Base-by-base conservation (phyloP, 2,888 invertebrate genomes). In the Caenorhabditis parvicauda region DNA sequence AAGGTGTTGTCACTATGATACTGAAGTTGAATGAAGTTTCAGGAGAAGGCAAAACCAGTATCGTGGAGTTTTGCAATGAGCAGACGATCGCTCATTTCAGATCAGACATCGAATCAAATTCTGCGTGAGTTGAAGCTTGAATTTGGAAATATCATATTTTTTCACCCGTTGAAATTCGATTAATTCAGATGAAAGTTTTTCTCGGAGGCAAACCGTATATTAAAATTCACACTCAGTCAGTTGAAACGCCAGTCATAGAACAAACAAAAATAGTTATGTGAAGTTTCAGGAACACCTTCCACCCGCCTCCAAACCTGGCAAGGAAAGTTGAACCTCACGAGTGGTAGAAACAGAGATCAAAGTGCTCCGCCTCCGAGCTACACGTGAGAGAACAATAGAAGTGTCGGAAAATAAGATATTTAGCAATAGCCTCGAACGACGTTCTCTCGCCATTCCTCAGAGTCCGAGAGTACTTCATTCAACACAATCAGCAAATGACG, bases 331-430 rank as follows among this genome's bases (percentile, higher is more conserved):
- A 57, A 62, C 32, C 45, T 54, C 1, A 51, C 50, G 19, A 59
- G 56, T n/a, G 43, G 64, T n/a, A 21, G 65, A 42, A 50, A 41
- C 32, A 59, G 68, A 38, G 71, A 72, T 49, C 45, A 45, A 29
- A 67, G 67, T 49, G 71, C 64, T 2, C 71, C 71, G 17, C 68
- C 71, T 3, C 65, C 67, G 9, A n/a, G n/a, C n/a, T n/a, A n/a
- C n/a, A n/a, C n/a, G n/a, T n/a, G n/a, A n/a, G n/a, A n/a, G n/a
- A n/a, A n/a, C n/a, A n/a, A n/a, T n/a, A n/a, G n/a, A n/a, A n/a
- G n/a, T n/a, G n/a, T n/a, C n/a, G n/a, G n/a, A n/a, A n/a, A n/a
- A 25, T 27, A 44, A 27, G 3, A 17, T 39, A 49, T 39, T 22
- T 12, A 12, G 12, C 3, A 29, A 12, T 17, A 46, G 14, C 19